phyloP scores from a whole-genome alignment of 2,113 vertebrate species.

The Ptilonorhynchus violaceus region DNA sequence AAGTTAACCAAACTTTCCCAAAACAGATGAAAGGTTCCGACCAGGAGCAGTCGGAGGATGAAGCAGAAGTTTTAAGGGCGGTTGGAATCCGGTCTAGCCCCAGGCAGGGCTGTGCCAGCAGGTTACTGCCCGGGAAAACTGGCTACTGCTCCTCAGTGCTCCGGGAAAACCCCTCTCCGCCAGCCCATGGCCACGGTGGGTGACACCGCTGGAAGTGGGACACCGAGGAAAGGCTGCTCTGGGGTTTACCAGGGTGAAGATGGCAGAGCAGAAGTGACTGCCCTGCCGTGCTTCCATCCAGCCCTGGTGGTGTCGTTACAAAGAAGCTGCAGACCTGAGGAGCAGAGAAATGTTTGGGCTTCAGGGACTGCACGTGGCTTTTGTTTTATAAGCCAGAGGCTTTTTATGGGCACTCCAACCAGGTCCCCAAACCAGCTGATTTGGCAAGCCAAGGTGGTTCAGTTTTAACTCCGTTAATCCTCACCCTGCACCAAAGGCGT shows the following conservation, averaged over 20 bases:
- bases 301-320: background rate
- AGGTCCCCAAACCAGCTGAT: background rate
- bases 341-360: background rate
- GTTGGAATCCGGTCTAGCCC: background rate
- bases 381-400: background rate
- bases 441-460: background rate
- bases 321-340: background rate
- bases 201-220: background rate
- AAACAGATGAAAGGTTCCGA: constrained; percentile 60
- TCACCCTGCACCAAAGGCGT: background rate
- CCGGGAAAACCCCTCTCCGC: background rate
- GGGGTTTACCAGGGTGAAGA: background rate
- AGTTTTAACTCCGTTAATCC: background rate
- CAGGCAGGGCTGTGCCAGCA: background rate
- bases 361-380: fast-evolving
- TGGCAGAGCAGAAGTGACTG: background rate
- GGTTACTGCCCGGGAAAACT: background rate
- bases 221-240: background rate
- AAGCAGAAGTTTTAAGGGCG: background rate
- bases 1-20: constrained; percentile 63
- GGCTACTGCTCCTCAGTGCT: constrained; percentile 6
- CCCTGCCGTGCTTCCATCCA: background rate
- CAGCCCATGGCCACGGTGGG: background rate
- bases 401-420: background rate
- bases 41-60: constrained; percentile 6